Percentiles rank a stretch among this genome's conserved stretches.
Evolutionary conservation across 2,113 vertebrate species (phyloP).

Genomic region (Phylloscopus trochilus): DNA sequence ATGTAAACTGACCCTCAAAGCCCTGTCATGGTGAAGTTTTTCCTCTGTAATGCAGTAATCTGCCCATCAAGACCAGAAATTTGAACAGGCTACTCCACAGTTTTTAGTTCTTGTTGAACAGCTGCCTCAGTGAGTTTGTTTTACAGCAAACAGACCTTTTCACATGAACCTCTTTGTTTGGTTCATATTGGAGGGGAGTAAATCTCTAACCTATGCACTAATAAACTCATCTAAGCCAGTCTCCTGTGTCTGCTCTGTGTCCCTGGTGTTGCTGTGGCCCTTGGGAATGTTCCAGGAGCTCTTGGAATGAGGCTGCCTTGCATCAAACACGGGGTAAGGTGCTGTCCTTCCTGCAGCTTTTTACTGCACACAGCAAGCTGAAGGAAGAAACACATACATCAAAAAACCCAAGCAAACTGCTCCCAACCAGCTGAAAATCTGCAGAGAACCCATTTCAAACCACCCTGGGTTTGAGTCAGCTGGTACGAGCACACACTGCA

Average conservation of each 20-base stretch:
- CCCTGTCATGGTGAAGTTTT: background rate
- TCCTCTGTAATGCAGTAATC: background rate
- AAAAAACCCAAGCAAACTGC: background rate
- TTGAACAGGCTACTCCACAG: background rate
- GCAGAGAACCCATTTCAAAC: background rate
- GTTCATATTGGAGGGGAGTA: background rate
- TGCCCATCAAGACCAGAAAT: background rate
- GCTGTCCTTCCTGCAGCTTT: background rate
- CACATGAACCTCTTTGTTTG: background rate
- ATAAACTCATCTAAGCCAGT: constrained; percentile 51
- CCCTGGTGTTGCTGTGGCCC: background rate
- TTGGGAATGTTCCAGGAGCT: background rate
- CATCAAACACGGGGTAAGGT: background rate
- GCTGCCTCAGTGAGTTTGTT: constrained; percentile 16
- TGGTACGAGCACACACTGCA: background rate
- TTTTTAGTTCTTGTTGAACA: background rate
- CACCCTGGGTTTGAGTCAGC: background rate
- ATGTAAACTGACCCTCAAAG: background rate
- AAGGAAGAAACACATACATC: background rate
- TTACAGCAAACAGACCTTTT: background rate
- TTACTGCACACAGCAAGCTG: background rate
- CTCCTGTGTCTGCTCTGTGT: background rate
- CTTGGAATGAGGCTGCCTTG: accelerated
- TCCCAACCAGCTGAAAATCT: background rate
- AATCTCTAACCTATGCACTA: constrained; percentile 57